Conservation (phyloP, 2,797 vertebrate genomes). For the Poeciliopsis presidionis region DNA sequence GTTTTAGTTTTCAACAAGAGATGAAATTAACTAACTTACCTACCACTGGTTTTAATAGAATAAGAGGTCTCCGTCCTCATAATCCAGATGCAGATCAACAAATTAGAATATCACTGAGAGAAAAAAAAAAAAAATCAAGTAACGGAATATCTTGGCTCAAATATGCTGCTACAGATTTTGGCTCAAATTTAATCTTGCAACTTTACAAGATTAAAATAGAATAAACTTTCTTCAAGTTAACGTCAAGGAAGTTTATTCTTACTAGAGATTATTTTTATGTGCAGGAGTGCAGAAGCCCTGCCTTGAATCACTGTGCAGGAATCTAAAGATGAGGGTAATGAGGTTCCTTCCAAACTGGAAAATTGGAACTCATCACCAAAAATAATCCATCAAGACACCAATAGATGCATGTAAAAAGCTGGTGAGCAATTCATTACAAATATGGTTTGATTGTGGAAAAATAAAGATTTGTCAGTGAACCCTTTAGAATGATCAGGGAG, state of each 20-base stretch:
- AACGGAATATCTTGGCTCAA: neutral
- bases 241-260: neutral
- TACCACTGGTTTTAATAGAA: neutral
- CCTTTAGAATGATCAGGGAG: neutral
- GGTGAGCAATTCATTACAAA: neutral
- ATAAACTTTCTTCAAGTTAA: no score
- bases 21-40: neutral
- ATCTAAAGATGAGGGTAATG: neutral
- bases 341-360: neutral
- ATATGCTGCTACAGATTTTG: neutral
- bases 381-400: neutral
- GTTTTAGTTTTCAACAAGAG: neutral
- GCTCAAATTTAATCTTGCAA: neutral
- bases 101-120: neutral
- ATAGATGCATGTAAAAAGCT: neutral
- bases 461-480: neutral
- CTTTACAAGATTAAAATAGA: neutral
- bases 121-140: neutral
- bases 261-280: neutral
- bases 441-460: neutral
- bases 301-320: neutral
- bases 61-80: neutral
- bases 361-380: neutral
- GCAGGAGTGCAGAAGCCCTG: neutral
- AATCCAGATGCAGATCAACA: neutral